Base-by-base conservation (phyloP, 2,797 vertebrate genomes). In the Rhabdomys pumilio region DNA sequence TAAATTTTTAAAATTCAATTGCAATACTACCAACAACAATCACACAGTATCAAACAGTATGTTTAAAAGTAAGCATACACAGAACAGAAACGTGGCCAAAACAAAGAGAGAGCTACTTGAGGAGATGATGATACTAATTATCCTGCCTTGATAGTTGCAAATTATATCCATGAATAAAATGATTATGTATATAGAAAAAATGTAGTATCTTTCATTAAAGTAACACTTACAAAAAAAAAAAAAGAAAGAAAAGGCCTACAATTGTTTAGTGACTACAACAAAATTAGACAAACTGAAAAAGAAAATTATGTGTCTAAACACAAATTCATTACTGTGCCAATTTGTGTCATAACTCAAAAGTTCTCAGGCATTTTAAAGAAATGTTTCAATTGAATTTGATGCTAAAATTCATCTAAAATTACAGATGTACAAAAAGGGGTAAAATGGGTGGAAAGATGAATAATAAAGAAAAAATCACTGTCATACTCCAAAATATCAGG, bases 321-420 rank as follows among this genome's bases (percentile, higher is more conserved):
- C 15, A 95, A 96, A 88, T 67, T 83, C 73, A 80, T 9, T 93
- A 80, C 65, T 12, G 19, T 67, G n/a, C 63, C 77, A 87, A 26
- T 85, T 82, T 38, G 72, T 90, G 38, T 67, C n/a, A 90, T 34
- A 17, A 77, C 59, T 89, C 41, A 81, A 69, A 96, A 94, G 38
- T 17, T 90, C 81, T 6, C 1, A 82, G 67, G 55, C 44, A 95
- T 76, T 96, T 93, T 69, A 53, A 86, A 93, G n/a, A 44, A 7
- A 89, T 44, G 13, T 47, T 75, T 82, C 84, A 79, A 85, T 38
- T 14, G 10, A 94, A 93, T 41, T 65, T 93, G 72, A 85, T 82
- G 61, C n/a, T 90, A 90, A 93, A 92, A 91, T 95, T 89, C 55
- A 84, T 65, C 87, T 85, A 75, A 96, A 93, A 94, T 92, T 77